Evolutionary conservation across 2,113 vertebrate genomes (phyloP).

Genomic region (Zosterops lateralis): DNA sequence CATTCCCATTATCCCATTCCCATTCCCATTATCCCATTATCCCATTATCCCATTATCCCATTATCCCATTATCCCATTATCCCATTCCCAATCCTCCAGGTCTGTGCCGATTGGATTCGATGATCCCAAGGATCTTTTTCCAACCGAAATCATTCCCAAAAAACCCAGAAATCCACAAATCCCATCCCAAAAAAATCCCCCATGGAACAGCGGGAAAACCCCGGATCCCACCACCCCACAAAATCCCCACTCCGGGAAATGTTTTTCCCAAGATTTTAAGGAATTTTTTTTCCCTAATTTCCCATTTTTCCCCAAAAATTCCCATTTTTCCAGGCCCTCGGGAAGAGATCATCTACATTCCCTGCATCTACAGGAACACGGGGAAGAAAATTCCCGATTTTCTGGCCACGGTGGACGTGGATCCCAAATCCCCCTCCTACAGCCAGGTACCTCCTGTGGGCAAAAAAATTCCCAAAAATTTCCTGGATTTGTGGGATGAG

Average conservation of each 20-base stretch:
- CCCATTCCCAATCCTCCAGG: too few relatives aligned
- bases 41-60: too few relatives aligned
- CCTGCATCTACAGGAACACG: conserved; percentile 90
- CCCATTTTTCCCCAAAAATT: neutral
- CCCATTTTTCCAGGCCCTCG: conserved; percentile 73
- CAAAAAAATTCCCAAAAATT: neutral
- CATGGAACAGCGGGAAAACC: neutral
- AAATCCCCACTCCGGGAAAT: neutral
- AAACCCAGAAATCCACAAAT: neutral
- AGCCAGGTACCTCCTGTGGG: conserved; percentile 59
- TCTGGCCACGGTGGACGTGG: conserved; percentile 88
- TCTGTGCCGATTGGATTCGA: too few relatives aligned
- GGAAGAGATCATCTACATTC: conserved; percentile 89
- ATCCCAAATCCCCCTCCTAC: conserved; percentile 80
- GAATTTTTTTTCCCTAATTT: neutral
- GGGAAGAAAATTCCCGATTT: conserved; percentile 83
- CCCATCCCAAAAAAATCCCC: neutral
- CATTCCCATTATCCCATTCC: too few relatives aligned
- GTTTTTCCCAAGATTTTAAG: neutral
- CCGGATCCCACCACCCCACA: neutral
- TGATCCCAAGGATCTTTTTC: too few relatives aligned
- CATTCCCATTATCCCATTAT: too few relatives aligned
- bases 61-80: too few relatives aligned
- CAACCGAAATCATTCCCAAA: too few relatives aligned
- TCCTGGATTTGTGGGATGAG: neutral